Percentiles rank a stretch among this genome's conserved stretches.
These are phyloP conservation scores for Drosophila persimilis DNA, from an alignment of 1,140 invertebrate species.

Conservation along the genomic window DNA sequence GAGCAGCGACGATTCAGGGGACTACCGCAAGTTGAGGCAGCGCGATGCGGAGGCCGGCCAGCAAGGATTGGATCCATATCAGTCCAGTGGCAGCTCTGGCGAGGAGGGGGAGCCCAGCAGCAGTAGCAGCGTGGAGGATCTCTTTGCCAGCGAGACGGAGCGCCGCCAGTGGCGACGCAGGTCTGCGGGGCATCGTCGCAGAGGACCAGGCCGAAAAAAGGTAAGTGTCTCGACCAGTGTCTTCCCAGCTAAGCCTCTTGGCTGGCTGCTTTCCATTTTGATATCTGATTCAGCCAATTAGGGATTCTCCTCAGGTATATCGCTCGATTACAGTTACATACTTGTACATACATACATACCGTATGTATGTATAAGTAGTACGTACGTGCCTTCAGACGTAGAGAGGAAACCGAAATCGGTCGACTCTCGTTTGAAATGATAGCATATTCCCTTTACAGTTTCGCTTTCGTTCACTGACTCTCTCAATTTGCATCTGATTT, in stretches of 20 bases:
- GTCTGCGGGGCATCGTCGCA: slow-evolving; percentile 23
- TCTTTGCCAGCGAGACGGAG: slow-evolving; percentile 49
- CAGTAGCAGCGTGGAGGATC: slow-evolving; percentile 65
- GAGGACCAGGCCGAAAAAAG: slow-evolving; percentile 31
- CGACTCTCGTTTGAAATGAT: slow-evolving; percentile 31
- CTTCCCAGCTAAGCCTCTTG: slow-evolving; percentile 17
- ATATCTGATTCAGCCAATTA: slow-evolving; percentile 20
- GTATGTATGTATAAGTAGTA: background rate
- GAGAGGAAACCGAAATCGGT: slow-evolving; percentile 42
- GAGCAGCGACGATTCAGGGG: slow-evolving; percentile 35
- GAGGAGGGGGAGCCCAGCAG: slow-evolving; percentile 37
- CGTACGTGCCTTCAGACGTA: slow-evolving; percentile 13
- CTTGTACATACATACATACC: background rate
- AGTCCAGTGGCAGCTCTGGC: slow-evolving; percentile 48
- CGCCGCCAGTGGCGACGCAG: slow-evolving; percentile 48
- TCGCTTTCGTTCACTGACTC: slow-evolving; percentile 15
- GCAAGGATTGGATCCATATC: background rate
- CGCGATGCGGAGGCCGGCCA: slow-evolving; percentile 52
- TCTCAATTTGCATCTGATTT: slow-evolving; percentile 27
- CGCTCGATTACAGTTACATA: slow-evolving; percentile 36
- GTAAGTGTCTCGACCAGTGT: slow-evolving; percentile 33
- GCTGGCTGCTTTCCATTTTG: slow-evolving; percentile 54
- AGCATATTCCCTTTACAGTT: slow-evolving; percentile 20
- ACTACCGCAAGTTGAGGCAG: slow-evolving; percentile 55
- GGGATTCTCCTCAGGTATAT: slow-evolving; percentile 33